Conservation (phyloP, 2,797 vertebrate species). For the Ctenopoma kingsleyae region DNA sequence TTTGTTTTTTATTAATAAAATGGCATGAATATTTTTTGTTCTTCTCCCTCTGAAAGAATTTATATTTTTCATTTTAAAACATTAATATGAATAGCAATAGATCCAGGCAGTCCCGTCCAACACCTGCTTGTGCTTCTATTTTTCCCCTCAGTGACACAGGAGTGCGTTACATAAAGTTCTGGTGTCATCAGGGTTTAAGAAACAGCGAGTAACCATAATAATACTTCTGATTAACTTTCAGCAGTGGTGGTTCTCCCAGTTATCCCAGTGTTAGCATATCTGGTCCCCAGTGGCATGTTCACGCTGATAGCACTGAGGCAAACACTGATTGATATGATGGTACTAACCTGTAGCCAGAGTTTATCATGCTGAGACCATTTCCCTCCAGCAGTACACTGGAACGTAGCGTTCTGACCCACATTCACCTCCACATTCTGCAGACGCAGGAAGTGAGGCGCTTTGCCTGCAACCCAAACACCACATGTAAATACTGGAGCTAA, state of each 20-base stretch:
- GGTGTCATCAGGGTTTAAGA: not conserved
- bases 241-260: not conserved
- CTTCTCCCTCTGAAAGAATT: not conserved
- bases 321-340: not conserved
- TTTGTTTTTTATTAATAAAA: slow-evolving; percentile 2
- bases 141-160: not conserved
- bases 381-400: slow-evolving; percentile 96
- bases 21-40: not conserved
- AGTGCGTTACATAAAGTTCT: not conserved
- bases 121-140: not conserved
- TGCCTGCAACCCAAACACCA: slow-evolving; percentile 82
- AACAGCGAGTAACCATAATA: not conserved
- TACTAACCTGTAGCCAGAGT: slow-evolving; percentile 83
- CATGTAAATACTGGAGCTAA: not conserved
- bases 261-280: not conserved
- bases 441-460: slow-evolving; percentile 95
- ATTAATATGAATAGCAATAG: not conserved
- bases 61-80: not conserved
- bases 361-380: slow-evolving; percentile 98
- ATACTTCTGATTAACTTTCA: not conserved
- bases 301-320: not conserved
- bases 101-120: not conserved
- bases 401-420: slow-evolving; percentile 95
- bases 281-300: not conserved
- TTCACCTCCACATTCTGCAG: slow-evolving; percentile 98